A percentile compares a stretch with the other conserved stretches of the same genome.
Evolutionary conservation across 2,888 invertebrate species (phyloP).

Genomic region (Peribatodes rhomboidaria): DNA sequence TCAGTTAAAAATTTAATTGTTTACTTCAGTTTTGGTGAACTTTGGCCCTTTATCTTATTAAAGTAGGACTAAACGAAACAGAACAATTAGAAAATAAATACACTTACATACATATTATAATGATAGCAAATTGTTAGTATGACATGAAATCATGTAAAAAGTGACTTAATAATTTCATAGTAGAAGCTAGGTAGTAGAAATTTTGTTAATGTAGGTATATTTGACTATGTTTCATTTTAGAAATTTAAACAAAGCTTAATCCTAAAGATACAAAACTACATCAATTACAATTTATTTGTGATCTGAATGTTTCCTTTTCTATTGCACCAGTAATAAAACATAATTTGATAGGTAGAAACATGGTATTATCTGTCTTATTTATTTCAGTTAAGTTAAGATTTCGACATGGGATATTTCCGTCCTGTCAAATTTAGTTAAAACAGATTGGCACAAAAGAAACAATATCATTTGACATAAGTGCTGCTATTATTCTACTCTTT

Average conservation of each 20-base stretch:
- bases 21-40: too few relatives aligned
- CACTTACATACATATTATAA: neutral
- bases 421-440: neutral
- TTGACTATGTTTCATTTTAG: neutral
- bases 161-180: neutral
- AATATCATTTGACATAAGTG: neutral
- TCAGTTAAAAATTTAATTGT: too few relatives aligned
- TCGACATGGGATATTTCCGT: neutral
- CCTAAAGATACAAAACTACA: too few relatives aligned
- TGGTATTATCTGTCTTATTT: neutral
- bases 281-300: neutral
- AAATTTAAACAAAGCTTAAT: too few relatives aligned
- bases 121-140: neutral
- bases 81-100: too few relatives aligned
- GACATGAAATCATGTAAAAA: neutral
- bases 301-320: neutral
- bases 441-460: neutral
- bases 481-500: conserved; percentile 39
- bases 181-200: neutral
- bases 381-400: neutral
- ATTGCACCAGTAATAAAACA: neutral
- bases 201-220: neutral
- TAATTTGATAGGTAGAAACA: neutral
- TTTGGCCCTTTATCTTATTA: too few relatives aligned
- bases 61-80: too few relatives aligned